Base-by-base conservation (phyloP, 2,888 invertebrate genomes). In the Drosophila sordidula region DNA sequence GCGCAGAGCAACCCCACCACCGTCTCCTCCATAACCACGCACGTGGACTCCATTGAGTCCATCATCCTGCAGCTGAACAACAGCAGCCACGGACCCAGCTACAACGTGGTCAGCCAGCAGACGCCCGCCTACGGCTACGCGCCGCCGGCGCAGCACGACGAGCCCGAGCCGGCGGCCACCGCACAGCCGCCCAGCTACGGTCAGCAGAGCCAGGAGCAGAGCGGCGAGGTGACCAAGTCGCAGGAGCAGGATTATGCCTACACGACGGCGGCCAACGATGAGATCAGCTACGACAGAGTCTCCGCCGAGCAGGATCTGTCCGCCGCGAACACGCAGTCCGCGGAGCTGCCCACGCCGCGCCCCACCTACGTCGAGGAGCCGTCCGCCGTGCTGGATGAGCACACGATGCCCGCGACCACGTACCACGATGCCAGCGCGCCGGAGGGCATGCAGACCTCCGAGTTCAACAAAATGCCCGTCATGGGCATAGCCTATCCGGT, bases 1-100 rank as follows among this genome's bases (percentile, higher is more conserved):
- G 12, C 9, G 0, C 52, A 51, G 32, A 26, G 41, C 14, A 63
- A 47, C 18, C 86, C 90, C 11, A 91, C 92, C 1, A 90, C 92
- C 0, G 70, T 85, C 1, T 86, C 90, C 0, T 93, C 78, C 66
- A 91, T 70, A 80, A 93, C 78, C 89, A 93, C 89, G 0, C 91
- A 92, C 47, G 94, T 93, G 39, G 93, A 93, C 66, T 93, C 94
- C 0, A 93, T 94, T 52, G 93, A 94, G 16, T 93, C 95, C 49
- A 95, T 95, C 5, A 93, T 95, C 62, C 93, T 95, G 78, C 94
- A 95, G 93, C 89, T 95, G 9, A 95, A 95, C 86, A 93, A 93
- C 49, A 91, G 90, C 4, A 92, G 87, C 64, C 90, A 91, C 44
- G 92, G 92, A 0, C 92, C 92, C 5, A 77, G 88, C 34, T 92